Base-by-base conservation (phyloP, 1,140 invertebrate species). In the Pseudomyrmex dendroicus region DNA sequence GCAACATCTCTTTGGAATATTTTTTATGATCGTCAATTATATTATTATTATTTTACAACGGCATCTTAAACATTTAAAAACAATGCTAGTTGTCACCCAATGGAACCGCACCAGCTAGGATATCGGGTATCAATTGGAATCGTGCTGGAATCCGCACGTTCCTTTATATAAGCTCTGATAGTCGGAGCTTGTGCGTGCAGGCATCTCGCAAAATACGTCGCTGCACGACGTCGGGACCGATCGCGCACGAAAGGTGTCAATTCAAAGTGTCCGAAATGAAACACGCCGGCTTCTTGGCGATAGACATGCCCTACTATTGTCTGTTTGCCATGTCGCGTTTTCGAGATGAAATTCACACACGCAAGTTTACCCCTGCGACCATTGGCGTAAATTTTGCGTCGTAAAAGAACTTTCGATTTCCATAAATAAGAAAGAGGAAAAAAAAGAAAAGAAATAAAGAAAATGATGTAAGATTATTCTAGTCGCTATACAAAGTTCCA, bases 211-310 rank as follows among this genome's bases (percentile, higher is more conserved):
- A 76, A 87, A 70, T 74, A 80, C 74, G 70, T 68, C n/a, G 76
- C 3, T 25, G 25, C 25, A 25, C 22, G 56, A 13, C 73, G 52
- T 82, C 57, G 62, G 62, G 56, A 25, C 66, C 48, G 25, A n/a
- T 44, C 48, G 84, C 9, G 80, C 92, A 93, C 92, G 92, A 90
- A 92, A 92, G 88, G 84, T 91, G 92, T 93, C 92, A 93, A 91
- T 92, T 92, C 83, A 64, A 77, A 90, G 35, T 83, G 88, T 85
- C 72, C 88, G 59, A 91, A 67, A 77, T 84, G 67, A 85, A 56
- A 85, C 83, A 85, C 68, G 35, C 12, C 17, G 46, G 44, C 25
- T 25, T 25, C 22, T 25, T 25, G 48, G 61, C 66, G 78, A 77
- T 78, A 88, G 86, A 90, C 86, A 86, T 92, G 91, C 88, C 90